Evolutionary conservation across 2,113 vertebrate species (phyloP), one percentile per base, ranked within the genome.

Genomic region (Regulus satrapa): DNA sequence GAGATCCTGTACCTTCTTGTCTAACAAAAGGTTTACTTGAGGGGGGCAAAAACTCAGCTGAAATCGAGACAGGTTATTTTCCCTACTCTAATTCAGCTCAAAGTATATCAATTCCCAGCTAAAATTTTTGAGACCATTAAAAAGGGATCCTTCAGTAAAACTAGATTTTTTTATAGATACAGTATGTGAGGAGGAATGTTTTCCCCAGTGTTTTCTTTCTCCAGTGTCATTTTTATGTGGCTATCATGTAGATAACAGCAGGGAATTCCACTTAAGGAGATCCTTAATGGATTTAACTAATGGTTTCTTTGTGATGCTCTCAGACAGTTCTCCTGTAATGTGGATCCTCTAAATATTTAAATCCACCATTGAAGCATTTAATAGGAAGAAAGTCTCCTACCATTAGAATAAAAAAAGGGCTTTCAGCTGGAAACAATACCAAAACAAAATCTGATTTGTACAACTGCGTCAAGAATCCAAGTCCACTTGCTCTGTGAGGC

Each of bases 341-440:
- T 96, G 85, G 94, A 96, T 95, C 96, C 83, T 96, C 94, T 97
- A 97, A 97, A 96, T 97, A 96, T 96, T 96, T 97, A 97, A 97
- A 95, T 96, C 94, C 92, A 94, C 90, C 95, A 88, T 83, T 95
- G 94, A 96, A 97, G 93, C 96, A 95, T 96, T 96, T 96, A 97
- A 94, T 97, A 93, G 93, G 90, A 95, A 92, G 88, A 94, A 96
- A 88, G 90, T 94, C 88, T 96, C 68, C 61, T 93, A 94, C 92
- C 55, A 96, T 94, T 94, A 81, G 92, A 96, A 95, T 83, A 76
- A 96, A 93, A 88, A 86, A 90, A 89, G 80, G 43, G 71, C 88
- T 96, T 95, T 95, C 90, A 95, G 45, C 85, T 96, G 88, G 96
- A 97, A 96, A 92, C 88, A 94, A 92, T 86, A 94, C 34, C 78